These are phyloP conservation scores for Catagonus wagneri DNA, from an alignment of 2,113 vertebrate species.

Conservation along the genomic window DNA sequence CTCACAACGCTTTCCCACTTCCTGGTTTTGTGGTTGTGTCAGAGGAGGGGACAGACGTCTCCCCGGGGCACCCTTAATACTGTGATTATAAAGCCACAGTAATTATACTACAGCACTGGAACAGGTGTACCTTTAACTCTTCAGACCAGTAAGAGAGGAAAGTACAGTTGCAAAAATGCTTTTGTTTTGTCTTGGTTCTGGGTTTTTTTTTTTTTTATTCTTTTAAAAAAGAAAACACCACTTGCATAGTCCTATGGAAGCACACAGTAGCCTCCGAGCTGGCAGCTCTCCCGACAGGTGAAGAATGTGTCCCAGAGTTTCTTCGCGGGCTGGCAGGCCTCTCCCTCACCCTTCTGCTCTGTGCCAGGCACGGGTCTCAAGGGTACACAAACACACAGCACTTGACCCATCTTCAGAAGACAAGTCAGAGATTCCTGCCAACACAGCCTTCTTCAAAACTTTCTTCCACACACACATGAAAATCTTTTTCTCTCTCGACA, in stretches of 20 bases:
- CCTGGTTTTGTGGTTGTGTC: neutral
- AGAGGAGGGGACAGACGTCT: neutral
- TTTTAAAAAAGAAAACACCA: neutral
- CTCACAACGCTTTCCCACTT: neutral
- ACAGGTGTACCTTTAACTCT: neutral
- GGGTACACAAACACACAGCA: neutral
- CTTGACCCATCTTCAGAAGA: neutral
- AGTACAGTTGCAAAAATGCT: neutral
- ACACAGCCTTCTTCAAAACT: neutral
- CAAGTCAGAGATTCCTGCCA: neutral
- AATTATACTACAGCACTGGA: neutral
- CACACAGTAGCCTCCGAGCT: neutral
- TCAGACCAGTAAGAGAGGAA: neutral
- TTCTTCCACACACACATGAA: neutral
- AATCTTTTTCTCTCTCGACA: neutral
- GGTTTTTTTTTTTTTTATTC: neutral
- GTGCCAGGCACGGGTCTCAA: neutral
- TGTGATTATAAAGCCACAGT: neutral
- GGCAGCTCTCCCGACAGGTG: rapidly evolving
- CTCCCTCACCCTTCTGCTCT: neutral
- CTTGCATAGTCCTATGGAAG: neutral
- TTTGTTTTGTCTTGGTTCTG: too few species aligned
- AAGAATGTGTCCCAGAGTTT: neutral
- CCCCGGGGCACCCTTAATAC: neutral
- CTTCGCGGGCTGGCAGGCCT: neutral